phyloP scores from a whole-genome alignment of 2,797 vertebrate genomes.

The Melanogrammus aeglefinus region DNA sequence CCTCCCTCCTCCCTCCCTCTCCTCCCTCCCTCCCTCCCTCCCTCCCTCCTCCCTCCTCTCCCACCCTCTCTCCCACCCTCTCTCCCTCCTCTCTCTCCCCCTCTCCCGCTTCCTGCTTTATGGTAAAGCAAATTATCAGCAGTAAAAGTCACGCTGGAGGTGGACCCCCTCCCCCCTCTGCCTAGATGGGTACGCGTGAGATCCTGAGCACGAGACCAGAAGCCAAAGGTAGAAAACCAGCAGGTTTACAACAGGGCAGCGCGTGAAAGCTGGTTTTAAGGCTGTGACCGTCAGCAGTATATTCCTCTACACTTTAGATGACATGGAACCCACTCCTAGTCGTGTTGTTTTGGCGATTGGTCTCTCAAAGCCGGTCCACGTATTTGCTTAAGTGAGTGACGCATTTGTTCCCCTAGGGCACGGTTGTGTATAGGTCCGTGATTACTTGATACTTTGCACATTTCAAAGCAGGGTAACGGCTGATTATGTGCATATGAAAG shows the following conservation, averaged over 20 bases:
- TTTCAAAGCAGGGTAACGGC: neutral
- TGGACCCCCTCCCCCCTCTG: slow-evolving; percentile 27
- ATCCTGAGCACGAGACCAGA: neutral
- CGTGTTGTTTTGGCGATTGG: too few relatives aligned
- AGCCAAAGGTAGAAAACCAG: neutral
- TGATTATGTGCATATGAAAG: neutral
- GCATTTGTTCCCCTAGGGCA: neutral
- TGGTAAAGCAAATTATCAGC: slow-evolving; percentile 45
- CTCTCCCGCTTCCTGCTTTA: slow-evolving; percentile 35
- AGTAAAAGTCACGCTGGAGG: slow-evolving; percentile 55
- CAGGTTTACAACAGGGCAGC: neutral
- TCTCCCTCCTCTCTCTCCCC: slow-evolving; percentile 7
- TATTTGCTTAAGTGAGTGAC: neutral
- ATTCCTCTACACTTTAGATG: too few relatives aligned
- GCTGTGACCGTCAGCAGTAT: neutral
- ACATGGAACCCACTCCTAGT: too few relatives aligned
- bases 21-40: slow-evolving; percentile 8
- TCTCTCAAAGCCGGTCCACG: neutral
- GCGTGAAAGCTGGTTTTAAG: neutral
- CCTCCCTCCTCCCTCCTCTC: slow-evolving; percentile 19
- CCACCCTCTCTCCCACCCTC: slow-evolving; percentile 15
- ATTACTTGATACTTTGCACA: neutral
- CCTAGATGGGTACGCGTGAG: slow-evolving; percentile 2
- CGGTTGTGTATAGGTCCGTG: neutral
- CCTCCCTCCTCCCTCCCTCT: slow-evolving; percentile 28